Evolutionary conservation across 2,888 invertebrate genomes (phyloP).

Genomic region (Clanis bilineata): DNA sequence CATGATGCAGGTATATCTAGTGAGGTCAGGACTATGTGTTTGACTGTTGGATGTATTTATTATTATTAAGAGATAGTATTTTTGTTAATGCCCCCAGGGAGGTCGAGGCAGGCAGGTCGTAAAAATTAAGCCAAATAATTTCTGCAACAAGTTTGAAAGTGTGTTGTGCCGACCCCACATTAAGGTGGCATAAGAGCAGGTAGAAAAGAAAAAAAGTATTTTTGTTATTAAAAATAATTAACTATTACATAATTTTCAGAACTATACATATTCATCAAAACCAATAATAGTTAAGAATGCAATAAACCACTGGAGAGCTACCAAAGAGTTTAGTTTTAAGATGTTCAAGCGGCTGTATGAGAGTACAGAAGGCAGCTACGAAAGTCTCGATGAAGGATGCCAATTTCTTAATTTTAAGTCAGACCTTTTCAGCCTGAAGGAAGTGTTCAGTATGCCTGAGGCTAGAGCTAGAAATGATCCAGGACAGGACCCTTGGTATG

Average conservation of each 20-base stretch:
- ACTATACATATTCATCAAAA: constrained; percentile 89
- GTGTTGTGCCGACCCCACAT: no score
- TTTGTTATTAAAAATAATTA: neutral
- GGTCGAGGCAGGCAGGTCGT: no score
- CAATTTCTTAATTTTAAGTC: constrained; percentile 94
- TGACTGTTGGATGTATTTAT: neutral
- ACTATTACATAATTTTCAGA: constrained; percentile 45
- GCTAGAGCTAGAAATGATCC: constrained; percentile 83
- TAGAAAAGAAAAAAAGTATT: no score
- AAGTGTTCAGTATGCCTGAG: constrained; percentile 89
- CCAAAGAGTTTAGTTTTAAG: constrained; percentile 84
- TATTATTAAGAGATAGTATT: no score
- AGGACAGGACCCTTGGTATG: constrained; percentile 90
- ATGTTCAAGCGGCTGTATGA: constrained; percentile 88
- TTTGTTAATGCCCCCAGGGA: no score
- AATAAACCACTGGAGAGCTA: constrained; percentile 89
- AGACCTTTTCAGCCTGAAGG: constrained; percentile 87
- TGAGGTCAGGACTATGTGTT: no score
- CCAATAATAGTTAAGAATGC: constrained; percentile 91
- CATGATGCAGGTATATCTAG: no score
- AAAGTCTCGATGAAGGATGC: constrained; percentile 89
- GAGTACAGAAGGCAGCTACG: constrained; percentile 86
- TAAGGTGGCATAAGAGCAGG: no score
- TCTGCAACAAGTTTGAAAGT: no score
- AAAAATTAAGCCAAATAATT: no score